Base-by-base conservation (phyloP, 2,113 vertebrate genomes). In the Haliaeetus leucogaster region DNA sequence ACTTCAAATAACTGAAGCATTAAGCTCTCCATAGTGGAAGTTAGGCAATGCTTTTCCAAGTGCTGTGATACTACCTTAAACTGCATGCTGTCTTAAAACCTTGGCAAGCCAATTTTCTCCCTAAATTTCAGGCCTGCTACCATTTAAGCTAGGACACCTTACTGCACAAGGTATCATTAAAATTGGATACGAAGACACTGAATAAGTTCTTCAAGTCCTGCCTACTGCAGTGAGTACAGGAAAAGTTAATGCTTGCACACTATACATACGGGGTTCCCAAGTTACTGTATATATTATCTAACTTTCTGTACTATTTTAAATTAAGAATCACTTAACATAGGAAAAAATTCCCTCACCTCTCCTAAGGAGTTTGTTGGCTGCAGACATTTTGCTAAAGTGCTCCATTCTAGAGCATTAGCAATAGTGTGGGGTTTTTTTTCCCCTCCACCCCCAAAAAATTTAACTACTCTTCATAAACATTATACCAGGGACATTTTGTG, bases 1-100 rank as follows among this genome's bases (percentile, higher is more conserved):
- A 6, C 70, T 80, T 80, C 42, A 70, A 70, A 23, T 68, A 91
- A 93, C 88, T 81, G 67, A 88, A 93, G 76, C 71, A 43, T 90
- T 88, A 73, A 53, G 48, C 22, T 77, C 38, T 83, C 71, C 59
- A 10, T 43, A 73, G 70, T 42, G 42, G 53, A 87, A 89, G 70
- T 62, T 50, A 65, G 48, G 62, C 63, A 80, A 88, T 47, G 29
- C 32, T 70, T 91, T 89, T 80, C 59, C 70, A 90, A 80, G 79
- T 21, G 43, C 36, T 90, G 34, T 59, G 14, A 34, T 21, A 79
- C 2, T 45, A 86, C 43, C 74, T 79, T 63, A 67, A 92, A 34
- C 32, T 40, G 42, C 9, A n/a, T 53, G 36, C 40, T 83, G 19
- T 66, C 66, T 84, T 65, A 79, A 86, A 89, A 56, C 22, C 56